phyloP scores from a whole-genome alignment of 2,888 invertebrate species.

The Tenthredo livida region DNA sequence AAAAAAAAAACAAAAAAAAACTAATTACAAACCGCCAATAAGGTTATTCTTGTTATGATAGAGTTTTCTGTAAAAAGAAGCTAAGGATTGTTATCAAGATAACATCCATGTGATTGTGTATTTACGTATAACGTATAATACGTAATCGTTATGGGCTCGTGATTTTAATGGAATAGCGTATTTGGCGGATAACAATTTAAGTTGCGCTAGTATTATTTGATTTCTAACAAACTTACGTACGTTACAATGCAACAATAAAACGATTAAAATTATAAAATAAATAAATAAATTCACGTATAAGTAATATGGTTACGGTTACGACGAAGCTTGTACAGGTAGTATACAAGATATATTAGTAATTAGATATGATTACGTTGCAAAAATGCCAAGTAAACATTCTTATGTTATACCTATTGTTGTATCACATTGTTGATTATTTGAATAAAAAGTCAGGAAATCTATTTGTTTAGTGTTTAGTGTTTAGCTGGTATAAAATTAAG shows the following conservation, averaged over 20 bases:
- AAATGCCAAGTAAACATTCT: constrained; percentile 22
- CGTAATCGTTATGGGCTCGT: neutral
- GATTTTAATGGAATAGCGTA: neutral
- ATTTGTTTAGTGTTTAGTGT: no score
- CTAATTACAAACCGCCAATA: neutral
- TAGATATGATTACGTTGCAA: constrained; percentile 21
- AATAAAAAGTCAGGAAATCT: constrained; percentile 20
- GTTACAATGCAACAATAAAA: constrained; percentile 16
- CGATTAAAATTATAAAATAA: no score
- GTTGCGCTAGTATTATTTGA: constrained; percentile 32
- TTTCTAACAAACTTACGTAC: constrained; percentile 25
- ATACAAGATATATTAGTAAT: constrained; percentile 37
- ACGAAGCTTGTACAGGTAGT: constrained; percentile 35
- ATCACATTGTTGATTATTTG: constrained; percentile 48
- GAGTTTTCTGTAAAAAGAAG: neutral
- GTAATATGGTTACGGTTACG: constrained; percentile 36
- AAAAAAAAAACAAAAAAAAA: constrained; percentile 5
- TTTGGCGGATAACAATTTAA: constrained; percentile 1
- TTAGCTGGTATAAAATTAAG: neutral
- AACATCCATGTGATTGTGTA: neutral
- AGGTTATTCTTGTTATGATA: neutral
- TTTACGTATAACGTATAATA: neutral
- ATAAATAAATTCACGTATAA: neutral
- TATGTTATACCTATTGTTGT: constrained; percentile 51
- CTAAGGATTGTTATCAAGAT: neutral